Evolutionary conservation across 2,797 vertebrate species (phyloP).

Genomic region (Eospalax fontanierii): DNA sequence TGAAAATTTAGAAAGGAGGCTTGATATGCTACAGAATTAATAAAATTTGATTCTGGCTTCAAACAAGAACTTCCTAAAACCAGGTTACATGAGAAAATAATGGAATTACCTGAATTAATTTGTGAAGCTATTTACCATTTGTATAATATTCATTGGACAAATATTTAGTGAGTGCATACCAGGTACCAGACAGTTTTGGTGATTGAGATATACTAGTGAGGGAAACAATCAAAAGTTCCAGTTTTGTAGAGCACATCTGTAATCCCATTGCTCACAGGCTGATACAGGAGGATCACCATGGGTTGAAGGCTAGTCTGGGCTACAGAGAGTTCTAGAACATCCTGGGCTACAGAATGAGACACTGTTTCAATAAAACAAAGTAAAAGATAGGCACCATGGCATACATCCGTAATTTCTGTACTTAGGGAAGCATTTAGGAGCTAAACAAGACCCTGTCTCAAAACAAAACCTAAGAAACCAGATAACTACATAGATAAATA

Average conservation of each 20-base stretch:
- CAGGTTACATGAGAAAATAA: not conserved
- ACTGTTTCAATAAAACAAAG: not conserved
- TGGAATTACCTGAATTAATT: not conserved
- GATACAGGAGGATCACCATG: not conserved
- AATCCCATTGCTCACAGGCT: too few relatives aligned
- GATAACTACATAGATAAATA: too few relatives aligned
- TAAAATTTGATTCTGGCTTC: conserved; percentile 19
- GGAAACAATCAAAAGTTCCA: not conserved
- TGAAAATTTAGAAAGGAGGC: conserved; percentile 38
- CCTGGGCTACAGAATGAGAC: not conserved
- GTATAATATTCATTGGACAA: conserved; percentile 18
- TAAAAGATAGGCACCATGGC: too few relatives aligned
- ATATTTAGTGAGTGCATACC: conserved; percentile 14
- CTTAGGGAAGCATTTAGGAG: too few relatives aligned
- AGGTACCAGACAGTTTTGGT: conserved; percentile 14
- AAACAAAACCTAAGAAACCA: too few relatives aligned
- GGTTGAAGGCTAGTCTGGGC: not conserved
- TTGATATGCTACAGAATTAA: conserved; percentile 23
- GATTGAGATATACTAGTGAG: conserved; percentile 19
- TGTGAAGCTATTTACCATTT: conserved; percentile 17
- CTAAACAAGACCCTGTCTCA: too few relatives aligned
- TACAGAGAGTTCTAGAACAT: not conserved
- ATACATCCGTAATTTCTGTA: too few relatives aligned
- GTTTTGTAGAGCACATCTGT: not conserved
- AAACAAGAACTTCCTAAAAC: conserved; percentile 48